phyloP scores from a whole-genome alignment of 1,140 invertebrate genomes.

The Lanistes nyassanus region DNA sequence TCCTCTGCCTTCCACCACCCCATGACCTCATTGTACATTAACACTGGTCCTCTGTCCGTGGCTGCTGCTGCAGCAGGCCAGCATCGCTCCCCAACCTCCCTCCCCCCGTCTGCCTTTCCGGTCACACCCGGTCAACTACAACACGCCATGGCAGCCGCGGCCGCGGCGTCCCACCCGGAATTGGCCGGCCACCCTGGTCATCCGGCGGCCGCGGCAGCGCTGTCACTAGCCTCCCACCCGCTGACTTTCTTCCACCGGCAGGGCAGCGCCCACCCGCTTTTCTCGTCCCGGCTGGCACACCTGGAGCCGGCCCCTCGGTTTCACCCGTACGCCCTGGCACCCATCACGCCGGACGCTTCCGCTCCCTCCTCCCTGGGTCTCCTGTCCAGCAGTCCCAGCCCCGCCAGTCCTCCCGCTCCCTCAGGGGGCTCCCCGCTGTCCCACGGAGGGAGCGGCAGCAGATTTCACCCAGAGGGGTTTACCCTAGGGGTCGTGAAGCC shows the following conservation, averaged over 20 bases:
- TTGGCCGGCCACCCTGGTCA: not conserved
- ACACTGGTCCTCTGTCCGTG: slow-evolving; percentile 18
- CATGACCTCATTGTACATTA: slow-evolving; percentile 31
- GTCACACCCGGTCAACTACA: not conserved
- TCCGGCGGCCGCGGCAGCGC: slow-evolving; percentile 1
- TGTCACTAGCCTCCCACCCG: not conserved
- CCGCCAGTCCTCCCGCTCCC: slow-evolving; percentile 22
- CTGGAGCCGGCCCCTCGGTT: not conserved
- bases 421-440: not conserved
- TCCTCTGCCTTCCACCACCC: slow-evolving; percentile 32
- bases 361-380: slow-evolving; percentile 16
- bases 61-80: slow-evolving; percentile 1
- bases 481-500: slow-evolving; percentile 26
- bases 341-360: slow-evolving; percentile 23
- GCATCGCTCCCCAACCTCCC: slow-evolving; percentile 13
- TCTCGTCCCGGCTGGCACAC: not conserved
- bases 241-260: slow-evolving; percentile 10
- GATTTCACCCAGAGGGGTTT: not conserved
- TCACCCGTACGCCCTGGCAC: slow-evolving; percentile 34
- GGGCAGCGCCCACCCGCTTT: slow-evolving; percentile 2
- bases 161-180: not conserved
- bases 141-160: not conserved
- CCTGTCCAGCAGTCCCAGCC: slow-evolving; percentile 24
- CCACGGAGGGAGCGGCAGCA: not conserved
- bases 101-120: slow-evolving; percentile 7